A percentile compares a stretch with the other conserved stretches of the same genome.
These are phyloP conservation scores for Empidonax traillii DNA, from an alignment of 2,113 vertebrate genomes.

Conservation along the genomic window DNA sequence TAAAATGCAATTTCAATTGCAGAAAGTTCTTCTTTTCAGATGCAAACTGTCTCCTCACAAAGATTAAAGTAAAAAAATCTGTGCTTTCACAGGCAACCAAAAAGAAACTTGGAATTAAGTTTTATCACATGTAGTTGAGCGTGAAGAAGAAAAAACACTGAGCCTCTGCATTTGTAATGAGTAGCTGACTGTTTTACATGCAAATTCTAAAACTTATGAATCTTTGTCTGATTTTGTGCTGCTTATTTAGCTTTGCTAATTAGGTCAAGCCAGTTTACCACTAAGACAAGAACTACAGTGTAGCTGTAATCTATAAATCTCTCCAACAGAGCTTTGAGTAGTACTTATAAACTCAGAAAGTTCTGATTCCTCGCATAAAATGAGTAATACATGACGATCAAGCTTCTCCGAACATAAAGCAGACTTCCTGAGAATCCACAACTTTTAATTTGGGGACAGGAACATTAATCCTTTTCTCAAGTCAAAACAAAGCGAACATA, in stretches of 20 bases:
- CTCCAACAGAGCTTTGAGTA: background rate
- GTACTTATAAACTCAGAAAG: background rate
- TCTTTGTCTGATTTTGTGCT: constrained; percentile 51
- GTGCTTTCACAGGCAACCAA: constrained; percentile 24
- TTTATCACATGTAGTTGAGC: constrained; percentile 59
- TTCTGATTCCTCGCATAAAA: background rate
- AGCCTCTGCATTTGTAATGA: constrained; percentile 57
- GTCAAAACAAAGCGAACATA: constrained; percentile 31
- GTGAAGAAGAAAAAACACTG: constrained; percentile 18
- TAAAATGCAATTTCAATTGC: constrained; percentile 10
- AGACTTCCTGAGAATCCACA: constrained; percentile 5
- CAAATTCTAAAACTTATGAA: constrained; percentile 66
- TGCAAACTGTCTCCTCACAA: constrained; percentile 37
- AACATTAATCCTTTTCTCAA: constrained; percentile 21
- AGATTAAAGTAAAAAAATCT: constrained; percentile 31
- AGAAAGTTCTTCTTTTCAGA: constrained; percentile 57
- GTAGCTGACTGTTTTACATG: constrained; percentile 49
- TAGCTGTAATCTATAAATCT: constrained; percentile 39
- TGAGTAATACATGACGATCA: background rate
- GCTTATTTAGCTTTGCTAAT: constrained; percentile 60
- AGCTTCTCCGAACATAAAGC: background rate
- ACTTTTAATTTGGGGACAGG: background rate
- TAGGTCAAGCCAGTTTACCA: constrained; percentile 55
- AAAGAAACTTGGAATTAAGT: constrained; percentile 53
- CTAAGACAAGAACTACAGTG: constrained; percentile 37